These are phyloP conservation scores for Coccyzus lansbergi DNA, from an alignment of 2,797 vertebrate species.

Conservation along the genomic window DNA sequence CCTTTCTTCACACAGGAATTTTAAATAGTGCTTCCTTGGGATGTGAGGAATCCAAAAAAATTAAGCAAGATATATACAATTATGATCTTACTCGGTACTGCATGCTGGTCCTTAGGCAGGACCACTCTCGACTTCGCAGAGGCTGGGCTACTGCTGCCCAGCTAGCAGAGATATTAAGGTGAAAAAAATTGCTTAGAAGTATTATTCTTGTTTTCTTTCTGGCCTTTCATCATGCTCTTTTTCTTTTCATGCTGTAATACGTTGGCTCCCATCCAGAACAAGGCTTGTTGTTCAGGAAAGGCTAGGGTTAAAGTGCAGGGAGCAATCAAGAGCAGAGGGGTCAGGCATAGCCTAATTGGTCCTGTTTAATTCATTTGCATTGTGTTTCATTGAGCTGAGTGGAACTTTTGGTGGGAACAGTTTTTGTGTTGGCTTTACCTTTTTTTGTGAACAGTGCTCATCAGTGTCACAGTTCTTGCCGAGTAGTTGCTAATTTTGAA, in stretches of 20 bases:
- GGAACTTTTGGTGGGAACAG: background rate
- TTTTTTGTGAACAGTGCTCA: background rate
- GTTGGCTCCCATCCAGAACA: constrained; percentile 1
- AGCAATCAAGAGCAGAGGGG: constrained; percentile 61
- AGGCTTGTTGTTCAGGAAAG: constrained; percentile 54
- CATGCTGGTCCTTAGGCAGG: constrained; percentile 76
- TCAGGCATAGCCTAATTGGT: constrained; percentile 61
- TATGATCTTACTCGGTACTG: constrained; percentile 81
- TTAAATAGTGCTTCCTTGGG: constrained; percentile 68
- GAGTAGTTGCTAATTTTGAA: background rate
- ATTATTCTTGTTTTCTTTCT: constrained; percentile 32
- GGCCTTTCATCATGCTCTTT: constrained; percentile 53
- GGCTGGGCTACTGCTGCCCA: constrained; percentile 79
- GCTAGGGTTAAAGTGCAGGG: constrained; percentile 65
- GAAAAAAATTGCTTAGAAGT: constrained; percentile 33
- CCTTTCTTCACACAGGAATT: constrained; percentile 74
- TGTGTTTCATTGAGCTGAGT: constrained; percentile 15
- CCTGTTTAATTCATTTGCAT: constrained; percentile 44
- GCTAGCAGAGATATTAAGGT: constrained; percentile 81
- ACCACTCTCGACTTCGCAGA: constrained; percentile 73
- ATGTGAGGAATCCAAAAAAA: constrained; percentile 73
- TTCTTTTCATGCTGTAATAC: constrained; percentile 35
- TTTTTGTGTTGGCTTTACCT: background rate
- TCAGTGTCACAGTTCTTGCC: background rate
- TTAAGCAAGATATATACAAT: constrained; percentile 79